Evolutionary conservation across 2,113 vertebrate species (phyloP).

Genomic region (Vimba vimba): DNA sequence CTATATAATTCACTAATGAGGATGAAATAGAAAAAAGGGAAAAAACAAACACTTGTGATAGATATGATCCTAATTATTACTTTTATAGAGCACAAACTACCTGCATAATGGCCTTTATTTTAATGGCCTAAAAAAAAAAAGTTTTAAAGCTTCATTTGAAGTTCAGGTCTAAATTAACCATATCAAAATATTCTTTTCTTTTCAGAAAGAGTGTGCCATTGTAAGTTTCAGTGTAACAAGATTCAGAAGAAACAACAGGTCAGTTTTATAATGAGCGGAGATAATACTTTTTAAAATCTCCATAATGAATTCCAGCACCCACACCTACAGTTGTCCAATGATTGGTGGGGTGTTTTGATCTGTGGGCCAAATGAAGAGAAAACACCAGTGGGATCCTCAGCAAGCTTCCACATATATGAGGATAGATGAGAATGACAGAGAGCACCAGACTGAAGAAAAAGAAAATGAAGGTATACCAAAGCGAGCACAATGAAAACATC

Average conservation of each 20-base stretch:
- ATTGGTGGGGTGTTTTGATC: constrained; percentile 57
- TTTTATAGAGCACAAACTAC: background rate
- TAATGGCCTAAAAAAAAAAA: background rate
- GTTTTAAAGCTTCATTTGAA: constrained; percentile 29
- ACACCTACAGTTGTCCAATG: constrained; percentile 57
- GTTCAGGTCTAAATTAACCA: constrained; percentile 32
- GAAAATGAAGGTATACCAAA: background rate
- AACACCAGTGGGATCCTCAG: constrained; percentile 9
- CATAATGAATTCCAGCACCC: constrained; percentile 35
- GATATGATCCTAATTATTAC: constrained; percentile 35
- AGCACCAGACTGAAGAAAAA: background rate
- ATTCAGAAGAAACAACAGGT: constrained; percentile 31
- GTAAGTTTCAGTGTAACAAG: constrained; percentile 30
- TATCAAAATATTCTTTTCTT: constrained; percentile 30
- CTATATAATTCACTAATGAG: background rate
- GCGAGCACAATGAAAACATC: background rate
- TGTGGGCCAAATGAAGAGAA: background rate
- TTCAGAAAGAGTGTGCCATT: constrained; percentile 29
- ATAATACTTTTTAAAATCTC: constrained; percentile 52
- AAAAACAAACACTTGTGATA: constrained; percentile 1
- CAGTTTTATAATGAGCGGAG: constrained; percentile 43
- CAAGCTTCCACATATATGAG: background rate
- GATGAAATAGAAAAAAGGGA: background rate
- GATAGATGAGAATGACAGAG: constrained; percentile 2
- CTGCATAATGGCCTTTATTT: background rate